Base-by-base conservation (phyloP, 1,140 invertebrate species). In the Drosophila bipectinata region DNA sequence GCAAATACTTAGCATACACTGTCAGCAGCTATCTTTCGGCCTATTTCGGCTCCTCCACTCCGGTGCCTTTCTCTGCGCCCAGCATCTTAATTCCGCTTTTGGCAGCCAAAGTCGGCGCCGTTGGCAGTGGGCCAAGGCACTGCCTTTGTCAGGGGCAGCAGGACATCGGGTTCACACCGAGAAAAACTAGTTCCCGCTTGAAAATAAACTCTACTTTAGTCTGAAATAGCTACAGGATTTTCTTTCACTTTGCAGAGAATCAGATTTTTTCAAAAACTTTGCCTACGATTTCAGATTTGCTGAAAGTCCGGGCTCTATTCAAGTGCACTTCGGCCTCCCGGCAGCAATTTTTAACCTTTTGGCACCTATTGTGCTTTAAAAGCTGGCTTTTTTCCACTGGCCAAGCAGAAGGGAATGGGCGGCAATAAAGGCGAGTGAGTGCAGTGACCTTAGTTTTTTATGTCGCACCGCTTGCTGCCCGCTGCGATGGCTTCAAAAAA, bases 401-500 rank as follows among this genome's bases (percentile, higher is more conserved):
- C 47, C 7, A 15, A 28, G 28, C 21, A 39, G 15, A 47, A 34
- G 51, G 26, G 45, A 30, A 41, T 45, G 34, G 39, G 51, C 63
- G 52, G 60, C 51, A 67, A 83, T 76, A 76, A 64, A 78, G 64
- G 69, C 77, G 77, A 79, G 82, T 78, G 77, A 79, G 82, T 78
- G 78, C 82, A 85, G 32, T 79, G 83, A 85, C 83, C 83, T 88
- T 82, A 67, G 66, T 78, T 82, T 82, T 85, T 78, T 74, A 26
- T 62, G 37, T 30, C 44, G 56, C 66, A 55, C 57, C 63, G 55
- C 21, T 75, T 44, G 24, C 41, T 44, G 55, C 21, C 71, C 37
- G 24, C 41, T 44, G 18, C 41, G 32, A 54, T 59, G 64, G 51
- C 61, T 59, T 62, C 2, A 21, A 48, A 48, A 82, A 81, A 81